Conservation (phyloP, 2,113 vertebrate species). For the Serinus canaria region DNA sequence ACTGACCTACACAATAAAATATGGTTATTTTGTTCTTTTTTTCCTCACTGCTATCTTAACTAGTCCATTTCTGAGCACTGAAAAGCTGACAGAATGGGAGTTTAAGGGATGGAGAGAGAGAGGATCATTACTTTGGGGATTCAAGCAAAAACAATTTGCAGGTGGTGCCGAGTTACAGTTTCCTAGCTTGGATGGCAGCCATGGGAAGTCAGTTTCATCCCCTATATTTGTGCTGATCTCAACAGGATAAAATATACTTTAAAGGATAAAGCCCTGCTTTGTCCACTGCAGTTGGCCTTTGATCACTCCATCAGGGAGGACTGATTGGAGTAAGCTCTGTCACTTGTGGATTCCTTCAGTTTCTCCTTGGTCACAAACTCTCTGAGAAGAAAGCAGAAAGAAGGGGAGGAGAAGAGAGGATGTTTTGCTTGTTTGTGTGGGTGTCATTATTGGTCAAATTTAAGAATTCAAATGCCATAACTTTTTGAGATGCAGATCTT, state of each 20-base stretch:
- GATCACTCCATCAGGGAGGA: background rate
- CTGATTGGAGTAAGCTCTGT: background rate
- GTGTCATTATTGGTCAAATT: background rate
- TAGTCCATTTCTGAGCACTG: background rate
- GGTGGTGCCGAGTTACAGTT: background rate
- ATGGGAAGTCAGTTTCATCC: background rate
- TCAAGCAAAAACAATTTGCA: background rate
- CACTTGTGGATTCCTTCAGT: background rate
- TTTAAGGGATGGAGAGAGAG: background rate
- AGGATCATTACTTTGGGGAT: background rate
- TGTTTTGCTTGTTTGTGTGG: background rate
- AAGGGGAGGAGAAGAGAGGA: background rate
- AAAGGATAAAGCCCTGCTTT: background rate
- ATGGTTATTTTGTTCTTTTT: background rate
- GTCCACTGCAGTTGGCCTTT: background rate
- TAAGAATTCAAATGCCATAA: background rate
- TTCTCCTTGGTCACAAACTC: background rate
- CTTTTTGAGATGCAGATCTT: background rate
- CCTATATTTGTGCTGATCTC: background rate
- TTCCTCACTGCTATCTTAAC: background rate
- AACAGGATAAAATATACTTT: background rate
- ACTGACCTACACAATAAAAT: constrained; percentile 36
- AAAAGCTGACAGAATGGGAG: background rate
- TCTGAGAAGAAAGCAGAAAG: background rate
- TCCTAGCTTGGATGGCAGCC: background rate